Evolutionary conservation across 2,888 invertebrate genomes (phyloP).

Genomic region (Aricia artaxerxes): DNA sequence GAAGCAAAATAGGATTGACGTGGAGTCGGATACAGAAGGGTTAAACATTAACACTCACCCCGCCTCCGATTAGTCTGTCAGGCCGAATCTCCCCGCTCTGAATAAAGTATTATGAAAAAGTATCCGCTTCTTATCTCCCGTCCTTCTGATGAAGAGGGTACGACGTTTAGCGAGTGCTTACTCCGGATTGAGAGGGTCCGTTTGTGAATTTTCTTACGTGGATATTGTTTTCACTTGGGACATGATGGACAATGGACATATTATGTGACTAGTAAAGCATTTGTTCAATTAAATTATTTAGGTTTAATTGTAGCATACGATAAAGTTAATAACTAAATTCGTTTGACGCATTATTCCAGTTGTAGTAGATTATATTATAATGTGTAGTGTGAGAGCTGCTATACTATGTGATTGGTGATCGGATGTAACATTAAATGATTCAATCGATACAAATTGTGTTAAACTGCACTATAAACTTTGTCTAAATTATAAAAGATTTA

Average conservation of each 20-base stretch:
- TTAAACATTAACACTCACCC: constrained; percentile 75
- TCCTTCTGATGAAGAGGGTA: constrained; percentile 70
- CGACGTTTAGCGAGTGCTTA: constrained; percentile 48
- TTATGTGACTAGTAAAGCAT: background rate
- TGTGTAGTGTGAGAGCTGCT: no score
- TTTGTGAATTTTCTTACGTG: constrained; percentile 33
- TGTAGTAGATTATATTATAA: no score
- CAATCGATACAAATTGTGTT: no score
- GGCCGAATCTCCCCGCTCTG: constrained; percentile 68
- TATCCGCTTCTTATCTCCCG: constrained; percentile 67
- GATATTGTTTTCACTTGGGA: constrained; percentile 27
- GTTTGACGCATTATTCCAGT: no score
- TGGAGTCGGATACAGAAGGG: constrained; percentile 70
- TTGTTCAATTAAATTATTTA: no score
- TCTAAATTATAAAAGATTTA: no score
- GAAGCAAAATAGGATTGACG: constrained; percentile 65
- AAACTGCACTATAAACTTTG: no score
- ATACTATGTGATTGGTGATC: no score
- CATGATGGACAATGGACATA: background rate
- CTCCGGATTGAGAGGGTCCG: constrained; percentile 40
- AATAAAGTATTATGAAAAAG: constrained; percentile 80
- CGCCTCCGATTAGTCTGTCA: constrained; percentile 74
- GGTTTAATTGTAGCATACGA: no score
- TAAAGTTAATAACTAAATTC: no score
- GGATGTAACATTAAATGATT: no score